These are phyloP conservation scores for Ligdia adustata DNA, from an alignment of 2,888 invertebrate species.

Conservation along the genomic window DNA sequence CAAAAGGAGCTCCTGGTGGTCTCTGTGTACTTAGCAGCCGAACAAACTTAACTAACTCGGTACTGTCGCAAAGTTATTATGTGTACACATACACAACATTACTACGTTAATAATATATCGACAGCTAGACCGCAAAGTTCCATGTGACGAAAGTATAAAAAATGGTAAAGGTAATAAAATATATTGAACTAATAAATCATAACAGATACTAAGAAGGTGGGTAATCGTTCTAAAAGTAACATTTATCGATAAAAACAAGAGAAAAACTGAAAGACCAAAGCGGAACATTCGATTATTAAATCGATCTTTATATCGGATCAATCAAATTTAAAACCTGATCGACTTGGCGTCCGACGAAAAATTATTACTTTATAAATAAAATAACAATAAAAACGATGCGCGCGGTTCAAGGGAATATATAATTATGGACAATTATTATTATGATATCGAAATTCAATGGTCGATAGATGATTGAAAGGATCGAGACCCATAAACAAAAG, in stretches of 20 bases:
- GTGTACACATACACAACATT: constrained; percentile 23
- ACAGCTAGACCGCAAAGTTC: constrained; percentile 27
- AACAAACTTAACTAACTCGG: constrained; percentile 57
- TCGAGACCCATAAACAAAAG: constrained; percentile 82
- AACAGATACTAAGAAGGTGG: constrained; percentile 59
- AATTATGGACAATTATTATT: constrained; percentile 84
- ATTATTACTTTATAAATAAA: constrained; percentile 84
- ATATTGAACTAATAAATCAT: constrained; percentile 57
- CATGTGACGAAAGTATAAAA: constrained; percentile 33
- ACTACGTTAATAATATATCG: neutral
- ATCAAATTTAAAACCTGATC: constrained; percentile 83
- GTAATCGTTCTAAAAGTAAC: constrained; percentile 65
- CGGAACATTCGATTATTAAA: constrained; percentile 79
- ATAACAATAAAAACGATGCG: constrained; percentile 83
- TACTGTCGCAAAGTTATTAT: constrained; percentile 49
- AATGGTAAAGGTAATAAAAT: constrained; percentile 50
- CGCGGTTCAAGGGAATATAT: constrained; percentile 79
- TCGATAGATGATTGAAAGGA: constrained; percentile 84
- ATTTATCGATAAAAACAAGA: constrained; percentile 72
- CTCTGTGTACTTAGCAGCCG: constrained; percentile 58
- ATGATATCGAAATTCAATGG: constrained; percentile 81
- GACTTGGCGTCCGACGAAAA: constrained; percentile 75
- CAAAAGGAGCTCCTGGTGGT: constrained; percentile 79
- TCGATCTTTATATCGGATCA: constrained; percentile 83
- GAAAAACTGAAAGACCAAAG: constrained; percentile 65